A percentile compares a stretch with the other conserved stretches of the same genome.
These are phyloP conservation scores for Anomalospiza imberbis DNA, from an alignment of 2,797 vertebrate species.

Conservation along the genomic window DNA sequence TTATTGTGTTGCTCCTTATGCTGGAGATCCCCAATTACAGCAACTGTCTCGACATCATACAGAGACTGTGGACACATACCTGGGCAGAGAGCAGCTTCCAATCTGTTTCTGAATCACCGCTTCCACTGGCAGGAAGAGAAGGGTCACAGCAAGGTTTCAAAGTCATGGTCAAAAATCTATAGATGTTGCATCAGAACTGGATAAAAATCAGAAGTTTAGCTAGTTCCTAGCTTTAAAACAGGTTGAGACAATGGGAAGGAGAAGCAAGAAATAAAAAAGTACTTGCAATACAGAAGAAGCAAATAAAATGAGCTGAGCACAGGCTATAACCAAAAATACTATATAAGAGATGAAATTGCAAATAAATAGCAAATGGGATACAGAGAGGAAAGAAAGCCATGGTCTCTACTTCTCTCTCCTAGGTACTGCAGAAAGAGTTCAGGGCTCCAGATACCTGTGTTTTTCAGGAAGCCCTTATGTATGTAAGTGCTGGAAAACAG, in stretches of 20 bases:
- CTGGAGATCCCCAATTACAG: neutral
- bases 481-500: neutral
- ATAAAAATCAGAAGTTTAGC: neutral
- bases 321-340: neutral
- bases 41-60: accelerated
- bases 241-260: neutral
- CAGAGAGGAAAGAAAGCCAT: neutral
- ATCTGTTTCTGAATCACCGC: neutral
- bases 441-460: neutral
- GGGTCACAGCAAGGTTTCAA: neutral
- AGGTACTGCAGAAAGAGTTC: neutral
- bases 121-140: neutral
- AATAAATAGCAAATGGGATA: neutral
- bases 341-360: neutral
- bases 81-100: neutral
- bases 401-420: neutral
- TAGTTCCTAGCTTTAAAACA: neutral
- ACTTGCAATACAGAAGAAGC: neutral
- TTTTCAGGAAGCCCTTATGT: neutral
- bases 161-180: neutral
- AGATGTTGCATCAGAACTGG: accelerated
- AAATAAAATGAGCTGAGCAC: neutral
- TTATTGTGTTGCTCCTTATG: neutral
- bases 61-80: neutral
- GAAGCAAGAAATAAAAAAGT: neutral